These are phyloP conservation scores for Tauraco hartlaubi DNA, from an alignment of 2,797 vertebrate genomes.

Conservation along the genomic window DNA sequence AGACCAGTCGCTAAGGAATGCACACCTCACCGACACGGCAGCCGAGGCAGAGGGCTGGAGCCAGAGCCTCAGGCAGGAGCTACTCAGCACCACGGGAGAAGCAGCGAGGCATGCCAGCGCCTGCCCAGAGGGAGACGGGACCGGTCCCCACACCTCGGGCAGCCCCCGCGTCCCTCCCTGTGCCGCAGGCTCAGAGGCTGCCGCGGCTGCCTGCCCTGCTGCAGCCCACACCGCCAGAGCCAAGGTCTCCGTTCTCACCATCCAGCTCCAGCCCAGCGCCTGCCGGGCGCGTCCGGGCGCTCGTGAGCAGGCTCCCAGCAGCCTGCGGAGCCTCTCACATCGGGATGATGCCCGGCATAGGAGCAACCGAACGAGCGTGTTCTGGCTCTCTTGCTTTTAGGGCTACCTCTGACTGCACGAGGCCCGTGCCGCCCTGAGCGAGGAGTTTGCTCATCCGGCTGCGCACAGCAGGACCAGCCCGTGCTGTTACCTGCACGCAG, in stretches of 20 bases:
- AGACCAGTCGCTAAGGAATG: background rate
- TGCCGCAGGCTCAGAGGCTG: background rate
- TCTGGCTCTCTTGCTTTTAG: background rate
- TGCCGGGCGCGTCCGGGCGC: background rate
- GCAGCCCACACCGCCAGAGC: background rate
- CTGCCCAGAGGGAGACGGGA: background rate
- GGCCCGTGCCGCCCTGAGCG: fast-evolving
- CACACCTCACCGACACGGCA: background rate
- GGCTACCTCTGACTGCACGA: background rate
- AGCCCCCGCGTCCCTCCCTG: background rate
- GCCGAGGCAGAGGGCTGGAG: background rate
- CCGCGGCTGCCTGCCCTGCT: fast-evolving
- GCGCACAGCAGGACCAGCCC: background rate
- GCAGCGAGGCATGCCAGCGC: background rate
- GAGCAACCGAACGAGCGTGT: background rate
- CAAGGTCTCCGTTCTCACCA: background rate
- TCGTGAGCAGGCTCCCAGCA: background rate
- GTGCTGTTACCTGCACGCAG: background rate
- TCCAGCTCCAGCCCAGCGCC: background rate
- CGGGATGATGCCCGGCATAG: background rate
- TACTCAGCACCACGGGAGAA: background rate
- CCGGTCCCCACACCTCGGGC: background rate
- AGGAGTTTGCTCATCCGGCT: background rate
- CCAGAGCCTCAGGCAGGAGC: background rate
- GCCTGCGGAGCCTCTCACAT: background rate